These are phyloP conservation scores for Metacarcinus magister DNA, from an alignment of 2,888 invertebrate species.

Conservation along the genomic window DNA sequence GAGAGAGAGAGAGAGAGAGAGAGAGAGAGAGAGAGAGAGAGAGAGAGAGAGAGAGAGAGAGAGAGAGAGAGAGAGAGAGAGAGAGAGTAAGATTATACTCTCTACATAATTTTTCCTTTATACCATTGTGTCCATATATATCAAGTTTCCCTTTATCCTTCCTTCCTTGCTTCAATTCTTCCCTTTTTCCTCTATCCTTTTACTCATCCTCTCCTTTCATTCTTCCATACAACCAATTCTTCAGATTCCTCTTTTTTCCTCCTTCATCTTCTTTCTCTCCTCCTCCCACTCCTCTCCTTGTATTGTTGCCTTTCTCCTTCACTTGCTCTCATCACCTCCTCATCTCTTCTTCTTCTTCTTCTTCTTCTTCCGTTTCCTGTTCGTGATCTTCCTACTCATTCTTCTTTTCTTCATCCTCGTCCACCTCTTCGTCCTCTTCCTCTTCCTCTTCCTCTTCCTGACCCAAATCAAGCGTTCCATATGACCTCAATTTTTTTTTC, in stretches of 20 bases:
- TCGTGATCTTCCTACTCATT: too few species aligned
- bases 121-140: too few species aligned
- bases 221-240: too few species aligned
- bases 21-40: background rate
- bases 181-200: too few species aligned
- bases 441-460: background rate
- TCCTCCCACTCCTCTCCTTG: background rate
- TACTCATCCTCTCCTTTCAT: too few species aligned
- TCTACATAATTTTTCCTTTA: background rate
- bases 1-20: background rate
- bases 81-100: background rate
- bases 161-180: too few species aligned
- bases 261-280: background rate
- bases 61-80: too few species aligned
- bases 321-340: too few species aligned
- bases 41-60: slow-evolving; percentile 16
- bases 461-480: background rate
- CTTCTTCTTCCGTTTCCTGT: too few species aligned
- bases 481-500: background rate
- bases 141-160: too few species aligned
- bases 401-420: background rate
- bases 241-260: background rate
- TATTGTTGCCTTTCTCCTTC: too few species aligned
- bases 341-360: too few species aligned
- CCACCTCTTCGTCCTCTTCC: background rate